Base-by-base conservation (phyloP, 2,113 vertebrate genomes). In the Xiphophorus maculatus region DNA sequence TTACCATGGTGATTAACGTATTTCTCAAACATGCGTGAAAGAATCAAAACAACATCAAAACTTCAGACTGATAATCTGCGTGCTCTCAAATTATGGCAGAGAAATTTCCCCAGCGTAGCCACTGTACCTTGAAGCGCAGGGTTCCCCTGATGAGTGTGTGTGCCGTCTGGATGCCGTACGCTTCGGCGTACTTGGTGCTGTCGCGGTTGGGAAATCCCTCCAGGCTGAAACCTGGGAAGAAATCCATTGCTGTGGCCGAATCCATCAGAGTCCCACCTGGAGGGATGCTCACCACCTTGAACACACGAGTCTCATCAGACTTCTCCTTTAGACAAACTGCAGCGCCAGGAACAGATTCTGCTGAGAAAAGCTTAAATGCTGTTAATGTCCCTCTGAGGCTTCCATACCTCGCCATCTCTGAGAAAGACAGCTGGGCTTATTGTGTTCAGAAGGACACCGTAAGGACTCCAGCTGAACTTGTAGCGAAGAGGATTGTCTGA, bases 391-490 rank as follows among this genome's bases (percentile, higher is more conserved):
- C 25, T 51, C 9, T 6, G 35, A 29, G 63, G 48, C 37, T 48
- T 79, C 70, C 14, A 85, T 84, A 99, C 98, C 96, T 97, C 80
- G 87, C 95, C 94, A 66, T 97, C 92, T 83, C 92, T 95, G 70
- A 96, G 93, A 81, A 96, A 99, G 0, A 94, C 80, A 71, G 98
- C 98, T 0, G 97, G 92, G 68, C 95, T 96, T 91, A 97, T 81
- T n/a, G 96, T 96, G 87, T 97, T 98, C 77, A 96, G 91, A 63
- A 99, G 89, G 69, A 98, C 98, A 37, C 96, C 96, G 32, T 96
- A 93, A 0, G 98, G 98, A 89, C 96, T 98, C 98, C 98, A 99
- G 92, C 97, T 99, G 92, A 99, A 99, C 91, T 98, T 99, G 92
- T 99, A 99, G 73, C 97, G 95, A 69, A 99, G 93, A 63, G 98